Base-by-base conservation (phyloP, 2,797 vertebrate species). In the Characodon lateralis region DNA sequence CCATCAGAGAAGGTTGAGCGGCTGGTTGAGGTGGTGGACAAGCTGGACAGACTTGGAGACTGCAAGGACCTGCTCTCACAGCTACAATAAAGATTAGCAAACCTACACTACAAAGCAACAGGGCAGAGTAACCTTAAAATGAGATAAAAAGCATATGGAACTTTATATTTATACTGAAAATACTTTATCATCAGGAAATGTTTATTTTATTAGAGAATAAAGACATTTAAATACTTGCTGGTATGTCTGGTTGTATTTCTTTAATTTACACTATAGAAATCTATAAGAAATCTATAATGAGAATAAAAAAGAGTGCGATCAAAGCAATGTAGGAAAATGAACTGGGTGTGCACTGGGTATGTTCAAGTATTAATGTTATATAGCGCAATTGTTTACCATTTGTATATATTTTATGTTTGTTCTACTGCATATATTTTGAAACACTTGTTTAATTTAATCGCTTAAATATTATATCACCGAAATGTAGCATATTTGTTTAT, bases 1-100 rank as follows among this genome's bases (percentile, higher is more conserved):
- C 86, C 93, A 0, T 81, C 92, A 5, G 93, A 93, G 68, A 95
- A 94, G 61, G 86, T 96, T 1, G 95, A 97, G 81, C 43, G 53
- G 72, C 88, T 98, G 72, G 92, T 97, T 26, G n/a, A 94, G 51
- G 89, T 78, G 22, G 96, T 97, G 78, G 95, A 96, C 48, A 84
- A 93, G 63, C 89, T 97, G 88, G 96, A 98, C 68, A 82, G 51
- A 5, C 78, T 95, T 14, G 28, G 72, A 2, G 95, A 97, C 83
- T 95, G 95, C 77, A 94, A 88, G 61, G 83, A 88, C 31, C 92
- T 98, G 69, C 94, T 96, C 22, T 90, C 83, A 78, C 92, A 92
- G 78, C 91, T 97, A 74, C 95, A 96, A 85, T 95, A 78, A 90
- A 83, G 1, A 48, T 6, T 46, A 28, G 31, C 16, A 63, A 35